Conservation (phyloP, 2,888 invertebrate genomes). For the Athalia cordata region DNA sequence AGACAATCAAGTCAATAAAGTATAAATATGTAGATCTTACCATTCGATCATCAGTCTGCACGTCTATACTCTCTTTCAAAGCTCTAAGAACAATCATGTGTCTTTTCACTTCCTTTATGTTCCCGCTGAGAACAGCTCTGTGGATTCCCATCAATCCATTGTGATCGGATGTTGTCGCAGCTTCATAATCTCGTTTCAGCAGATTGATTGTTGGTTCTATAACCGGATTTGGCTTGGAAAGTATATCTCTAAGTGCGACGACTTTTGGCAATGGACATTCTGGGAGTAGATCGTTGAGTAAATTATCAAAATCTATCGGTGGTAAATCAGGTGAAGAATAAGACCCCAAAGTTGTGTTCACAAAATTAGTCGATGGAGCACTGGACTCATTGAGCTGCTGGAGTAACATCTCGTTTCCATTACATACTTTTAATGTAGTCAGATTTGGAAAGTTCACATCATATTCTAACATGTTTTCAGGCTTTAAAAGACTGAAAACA, state of each 20-base stretch:
- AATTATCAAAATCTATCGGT: neutral
- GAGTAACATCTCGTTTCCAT: neutral
- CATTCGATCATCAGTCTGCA: constrained; percentile 56
- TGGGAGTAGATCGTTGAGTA: neutral
- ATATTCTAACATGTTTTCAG: constrained; percentile 53
- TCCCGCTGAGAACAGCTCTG: constrained; percentile 59
- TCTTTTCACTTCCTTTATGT: constrained; percentile 55
- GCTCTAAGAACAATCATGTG: constrained; percentile 59
- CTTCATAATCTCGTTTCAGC: constrained; percentile 59
- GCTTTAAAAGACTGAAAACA: constrained; percentile 60
- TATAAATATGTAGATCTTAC: constrained; percentile 53
- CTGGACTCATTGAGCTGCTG: neutral
- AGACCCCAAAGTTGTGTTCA: neutral
- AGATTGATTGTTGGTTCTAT: constrained; percentile 44
- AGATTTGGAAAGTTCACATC: constrained; percentile 47
- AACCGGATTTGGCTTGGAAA: constrained; percentile 50
- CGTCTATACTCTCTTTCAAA: constrained; percentile 58
- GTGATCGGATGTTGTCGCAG: constrained; percentile 55
- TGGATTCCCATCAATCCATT: constrained; percentile 65
- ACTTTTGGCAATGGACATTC: constrained; percentile 1
- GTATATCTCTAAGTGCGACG: constrained; percentile 43
- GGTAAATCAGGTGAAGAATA: neutral
- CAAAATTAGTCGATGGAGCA: neutral
- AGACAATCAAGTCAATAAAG: constrained; percentile 63
- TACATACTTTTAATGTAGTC: neutral